Conservation (phyloP, 1,140 invertebrate genomes). For the Drosophila lini region DNA sequence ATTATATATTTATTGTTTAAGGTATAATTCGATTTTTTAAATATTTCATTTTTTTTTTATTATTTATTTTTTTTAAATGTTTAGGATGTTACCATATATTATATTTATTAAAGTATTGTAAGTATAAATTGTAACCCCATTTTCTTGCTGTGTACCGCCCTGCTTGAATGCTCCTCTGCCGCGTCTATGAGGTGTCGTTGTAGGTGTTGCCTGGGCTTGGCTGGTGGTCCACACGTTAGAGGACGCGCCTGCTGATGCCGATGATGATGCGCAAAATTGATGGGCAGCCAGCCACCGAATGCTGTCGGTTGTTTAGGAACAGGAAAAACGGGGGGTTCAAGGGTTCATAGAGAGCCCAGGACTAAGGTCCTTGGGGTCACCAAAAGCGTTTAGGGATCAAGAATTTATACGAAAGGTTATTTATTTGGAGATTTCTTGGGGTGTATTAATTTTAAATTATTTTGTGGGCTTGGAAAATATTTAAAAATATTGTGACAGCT, state of each 20-base stretch:
- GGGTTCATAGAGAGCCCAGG: not conserved
- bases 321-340: not conserved
- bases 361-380: not conserved
- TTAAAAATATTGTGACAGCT: not conserved
- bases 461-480: not conserved
- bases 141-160: conserved; percentile 5
- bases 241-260: conserved; percentile 46
- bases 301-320: conserved; percentile 15
- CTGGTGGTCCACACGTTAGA: conserved; percentile 77
- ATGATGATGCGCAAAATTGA: conserved; percentile 79
- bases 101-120: not conserved
- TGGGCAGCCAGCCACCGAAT: conserved; percentile 64
- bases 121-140: not conserved
- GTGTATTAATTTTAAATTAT: not conserved
- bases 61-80: too few species aligned
- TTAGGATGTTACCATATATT: too few species aligned
- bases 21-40: too few species aligned
- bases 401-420: not conserved
- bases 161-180: conserved; percentile 18
- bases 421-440: not conserved
- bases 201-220: conserved; percentile 73
- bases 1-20: not conserved
- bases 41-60: too few species aligned
- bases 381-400: not conserved
- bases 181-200: conserved; percentile 77